Evolutionary conservation across 2,113 vertebrate species (phyloP), one percentile per base, ranked within the genome.

Genomic region (Oryzias woworae): DNA sequence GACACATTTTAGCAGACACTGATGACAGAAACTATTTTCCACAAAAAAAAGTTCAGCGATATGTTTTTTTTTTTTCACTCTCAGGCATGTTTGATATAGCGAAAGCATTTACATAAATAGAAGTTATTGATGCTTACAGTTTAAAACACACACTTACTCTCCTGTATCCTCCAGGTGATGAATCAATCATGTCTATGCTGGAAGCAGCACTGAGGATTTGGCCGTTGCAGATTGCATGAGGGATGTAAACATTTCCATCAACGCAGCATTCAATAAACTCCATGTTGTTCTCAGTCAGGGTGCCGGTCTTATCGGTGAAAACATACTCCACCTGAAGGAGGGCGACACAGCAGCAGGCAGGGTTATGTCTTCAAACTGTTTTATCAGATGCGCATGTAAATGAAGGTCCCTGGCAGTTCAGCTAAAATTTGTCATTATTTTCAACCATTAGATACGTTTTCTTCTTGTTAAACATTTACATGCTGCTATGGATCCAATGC

Each of bases 201-300:
- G 91, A 80, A 20, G 93, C 91, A 4, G 94, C 93, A 0, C 92
- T 93, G 55, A 99, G 93, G 69, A 97, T 92, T 90, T 98, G 96
- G 3, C 97, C 96, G 0, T 98, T 98, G 87, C 96, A 99, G 88
- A 98, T 90, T 58, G 91, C 94, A 4, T 97, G 94, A 0, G 96
- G 95, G 28, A 97, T 83, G 46, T 97, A 97, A 77, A 98, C 92
- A 0, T 96, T 96, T 6, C 97, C 97, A 66, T 97, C 96, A 5
- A 99, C 94, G 59, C 96, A 98, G 89, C 96, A 98, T 70, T 99
- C 96, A 58, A 94, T 93, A 10, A 99, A 98, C 86, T 96, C 96
- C 97, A 99, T 99, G 91, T 98, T 97, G 88, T 99, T 99, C 85
- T 99, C 97, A 0, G 97, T 99, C 84, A 99, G 92, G 0, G 97